Percentiles rank a stretch among this genome's conserved stretches.
These are phyloP conservation scores for Fratercula arctica DNA, from an alignment of 2,797 vertebrate genomes.

Conservation along the genomic window DNA sequence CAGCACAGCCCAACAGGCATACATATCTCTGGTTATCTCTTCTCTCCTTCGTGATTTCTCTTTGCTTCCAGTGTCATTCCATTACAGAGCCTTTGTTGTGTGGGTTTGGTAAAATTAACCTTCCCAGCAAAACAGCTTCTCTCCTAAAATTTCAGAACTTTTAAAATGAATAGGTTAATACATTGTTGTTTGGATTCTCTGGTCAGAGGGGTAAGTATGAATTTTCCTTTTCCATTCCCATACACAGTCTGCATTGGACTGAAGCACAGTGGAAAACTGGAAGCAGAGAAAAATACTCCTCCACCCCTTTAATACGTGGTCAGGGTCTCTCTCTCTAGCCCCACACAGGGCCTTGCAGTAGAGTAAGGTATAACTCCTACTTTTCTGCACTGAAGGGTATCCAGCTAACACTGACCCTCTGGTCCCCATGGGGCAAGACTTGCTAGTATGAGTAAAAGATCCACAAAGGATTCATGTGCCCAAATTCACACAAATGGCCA, in stretches of 20 bases:
- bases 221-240: not conserved
- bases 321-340: not conserved
- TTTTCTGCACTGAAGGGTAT: not conserved
- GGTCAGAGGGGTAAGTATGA: not conserved
- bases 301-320: not conserved
- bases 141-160: not conserved
- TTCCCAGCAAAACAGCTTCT: not conserved
- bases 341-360: not conserved
- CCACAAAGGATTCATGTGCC: not conserved
- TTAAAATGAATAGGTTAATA: not conserved
- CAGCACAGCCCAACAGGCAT: not conserved
- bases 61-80: not conserved
- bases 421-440: not conserved
- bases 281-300: not conserved
- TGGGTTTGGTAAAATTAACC: not conserved
- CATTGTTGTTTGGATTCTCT: not conserved
- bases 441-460: not conserved
- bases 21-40: fast-evolving
- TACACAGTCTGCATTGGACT: not conserved
- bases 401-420: not conserved
- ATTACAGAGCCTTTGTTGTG: not conserved
- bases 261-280: not conserved
- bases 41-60: not conserved
- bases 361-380: not conserved
- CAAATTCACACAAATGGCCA: not conserved